Base-by-base conservation (phyloP, 2,113 vertebrate genomes). In the Xenopus borealis region DNA sequence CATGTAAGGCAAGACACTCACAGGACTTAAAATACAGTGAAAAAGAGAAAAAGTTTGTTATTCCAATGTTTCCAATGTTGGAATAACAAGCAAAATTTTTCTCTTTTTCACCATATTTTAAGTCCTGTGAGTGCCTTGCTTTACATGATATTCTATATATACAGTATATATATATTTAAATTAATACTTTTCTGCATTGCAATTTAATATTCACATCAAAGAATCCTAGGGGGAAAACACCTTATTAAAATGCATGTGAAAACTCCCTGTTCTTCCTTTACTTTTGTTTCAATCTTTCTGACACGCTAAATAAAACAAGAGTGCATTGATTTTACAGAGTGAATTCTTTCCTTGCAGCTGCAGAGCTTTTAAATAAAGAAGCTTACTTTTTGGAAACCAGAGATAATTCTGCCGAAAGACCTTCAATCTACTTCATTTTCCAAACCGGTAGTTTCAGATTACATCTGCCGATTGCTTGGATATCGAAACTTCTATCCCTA, bases 171-270 rank as follows among this genome's bases (percentile, higher is more conserved):
- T 57, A 9, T 57, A 46, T 64, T 70, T 70, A 64, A 75, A 75
- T 69, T 10, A 62, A 20, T 69, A 70, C 30, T 4, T 70, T 70
- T 70, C 62, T 77, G 47, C 67, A 64, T 53, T 53, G 66, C 30
- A 63, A 69, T 77, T 55, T 70, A 70, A 64, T 64, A 70, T 77
- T 69, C 67, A 64, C 50, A 64, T 64, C 67, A 57, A 77, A 69
- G 47, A 45, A 70, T 59, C 63, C 52, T n/a, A 66, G 52, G 55
- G 17, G 16, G 9, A 27, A 73, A 59, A 85, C 73, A 84, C 57
- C 53, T 76, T 77, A 83, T 89, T 90, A 85, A 83, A 72, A 87
- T 85, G 83, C 85, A 85, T 44, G 7, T 12, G 83, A 79, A 85
- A 86, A 77, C 74, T 82, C 79, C 55, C 74, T 47, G 76, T 66